Conservation (phyloP, 2,888 invertebrate genomes). For the Teleiodes luculella region DNA sequence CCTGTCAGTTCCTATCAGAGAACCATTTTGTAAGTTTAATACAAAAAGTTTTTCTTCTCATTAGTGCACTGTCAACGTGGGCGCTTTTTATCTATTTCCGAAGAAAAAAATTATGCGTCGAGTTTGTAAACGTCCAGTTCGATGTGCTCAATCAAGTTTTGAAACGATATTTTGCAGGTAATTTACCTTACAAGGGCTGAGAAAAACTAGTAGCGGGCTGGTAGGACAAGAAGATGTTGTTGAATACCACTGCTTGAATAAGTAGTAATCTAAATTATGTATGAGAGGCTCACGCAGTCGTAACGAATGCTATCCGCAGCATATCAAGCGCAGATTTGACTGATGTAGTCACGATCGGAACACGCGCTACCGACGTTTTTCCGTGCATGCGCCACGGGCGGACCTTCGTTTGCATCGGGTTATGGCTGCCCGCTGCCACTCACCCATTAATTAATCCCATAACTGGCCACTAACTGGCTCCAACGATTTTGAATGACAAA, state of each 20-base stretch:
- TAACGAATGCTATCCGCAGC: slow-evolving; percentile 60
- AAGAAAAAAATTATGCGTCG: not conserved
- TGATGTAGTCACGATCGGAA: slow-evolving; percentile 65
- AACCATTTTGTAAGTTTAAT: not conserved
- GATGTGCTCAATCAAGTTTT: slow-evolving; percentile 10
- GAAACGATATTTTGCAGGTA: slow-evolving; percentile 9
- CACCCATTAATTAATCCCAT: slow-evolving; percentile 62
- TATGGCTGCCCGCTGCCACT: slow-evolving; percentile 48
- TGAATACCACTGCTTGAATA: slow-evolving; percentile 45
- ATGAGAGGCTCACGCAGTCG: slow-evolving; percentile 44
- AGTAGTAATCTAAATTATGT: slow-evolving; percentile 44
- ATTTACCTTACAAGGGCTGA: slow-evolving; percentile 13
- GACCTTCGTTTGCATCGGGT: slow-evolving; percentile 52
- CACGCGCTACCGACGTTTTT: slow-evolving; percentile 62
- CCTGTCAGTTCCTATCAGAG: slow-evolving; percentile 7
- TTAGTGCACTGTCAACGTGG: slow-evolving; percentile 8
- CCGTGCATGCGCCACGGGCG: slow-evolving; percentile 44
- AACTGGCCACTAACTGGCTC: slow-evolving; percentile 48
- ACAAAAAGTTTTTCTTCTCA: slow-evolving; percentile 9
- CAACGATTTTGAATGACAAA: slow-evolving; percentile 66
- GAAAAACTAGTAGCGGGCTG: not conserved
- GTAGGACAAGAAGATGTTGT: slow-evolving; percentile 4
- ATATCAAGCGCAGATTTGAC: slow-evolving; percentile 68
- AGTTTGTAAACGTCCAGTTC: not conserved
- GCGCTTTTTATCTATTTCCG: not conserved